Percentiles rank a stretch among this genome's conserved stretches.
These are phyloP conservation scores for Tragelaphus oryx DNA, from an alignment of 2,797 vertebrate genomes.

Conservation along the genomic window DNA sequence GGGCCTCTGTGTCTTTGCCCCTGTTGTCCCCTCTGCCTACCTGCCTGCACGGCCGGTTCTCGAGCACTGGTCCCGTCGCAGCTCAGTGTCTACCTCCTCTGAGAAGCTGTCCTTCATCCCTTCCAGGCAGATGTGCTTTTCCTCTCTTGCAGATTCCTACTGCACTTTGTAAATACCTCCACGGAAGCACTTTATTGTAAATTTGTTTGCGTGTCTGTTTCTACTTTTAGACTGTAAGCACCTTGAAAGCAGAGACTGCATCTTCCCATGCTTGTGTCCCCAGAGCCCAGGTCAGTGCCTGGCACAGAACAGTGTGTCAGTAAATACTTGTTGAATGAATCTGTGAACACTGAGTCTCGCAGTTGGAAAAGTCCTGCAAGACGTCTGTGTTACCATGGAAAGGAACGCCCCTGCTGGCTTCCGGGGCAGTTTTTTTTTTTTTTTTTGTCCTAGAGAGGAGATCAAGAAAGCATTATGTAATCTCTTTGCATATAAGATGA, in stretches of 20 bases:
- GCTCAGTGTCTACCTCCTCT: constrained; percentile 35
- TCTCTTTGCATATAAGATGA: constrained; percentile 44
- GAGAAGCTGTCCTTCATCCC: neutral
- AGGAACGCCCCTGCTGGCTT: constrained; percentile 3
- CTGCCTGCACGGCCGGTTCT: neutral
- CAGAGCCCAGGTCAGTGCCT: constrained; percentile 41
- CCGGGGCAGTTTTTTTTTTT: neutral
- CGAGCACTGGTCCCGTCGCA: neutral
- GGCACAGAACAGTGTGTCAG: constrained; percentile 13
- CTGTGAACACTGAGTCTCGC: constrained; percentile 23
- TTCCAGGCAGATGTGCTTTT: neutral
- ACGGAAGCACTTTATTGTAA: constrained; percentile 55
- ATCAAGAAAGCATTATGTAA: constrained; percentile 39
- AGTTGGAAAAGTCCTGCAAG: constrained; percentile 26
- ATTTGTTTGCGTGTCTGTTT: constrained; percentile 55
- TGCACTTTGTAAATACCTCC: constrained; percentile 66
- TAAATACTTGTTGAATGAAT: constrained; percentile 39
- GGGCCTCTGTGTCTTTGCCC: neutral
- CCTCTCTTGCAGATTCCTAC: neutral
- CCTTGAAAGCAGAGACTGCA: neutral
- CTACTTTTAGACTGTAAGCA: constrained; percentile 51
- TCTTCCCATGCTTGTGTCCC: neutral
- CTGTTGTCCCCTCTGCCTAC: neutral
- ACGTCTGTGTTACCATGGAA: constrained; percentile 11
- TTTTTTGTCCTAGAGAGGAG: neutral